Percentiles rank a stretch among this genome's conserved stretches.
phyloP scores from a whole-genome alignment of 2,797 vertebrate genomes.

The Antrozous pallidus region DNA sequence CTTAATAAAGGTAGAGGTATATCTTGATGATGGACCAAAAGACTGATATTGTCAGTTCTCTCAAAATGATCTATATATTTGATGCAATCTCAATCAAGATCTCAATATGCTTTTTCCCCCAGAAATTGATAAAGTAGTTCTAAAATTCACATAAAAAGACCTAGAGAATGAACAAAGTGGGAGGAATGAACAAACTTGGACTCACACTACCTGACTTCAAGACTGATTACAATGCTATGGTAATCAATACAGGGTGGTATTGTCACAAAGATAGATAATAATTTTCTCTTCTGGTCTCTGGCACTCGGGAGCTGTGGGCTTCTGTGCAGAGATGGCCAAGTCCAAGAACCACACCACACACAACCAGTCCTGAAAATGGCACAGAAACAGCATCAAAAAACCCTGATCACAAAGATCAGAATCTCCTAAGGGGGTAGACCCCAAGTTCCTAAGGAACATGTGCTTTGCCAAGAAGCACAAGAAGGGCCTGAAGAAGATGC shows the following conservation, averaged over 20 bases:
- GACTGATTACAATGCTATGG: not conserved
- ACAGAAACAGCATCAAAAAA: no score
- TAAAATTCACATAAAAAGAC: not conserved
- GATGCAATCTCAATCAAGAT: not conserved
- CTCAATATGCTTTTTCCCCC: not conserved
- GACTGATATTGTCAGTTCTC: not conserved
- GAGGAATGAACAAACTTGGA: not conserved
- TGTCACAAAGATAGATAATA: not conserved
- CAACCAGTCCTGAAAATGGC: no score
- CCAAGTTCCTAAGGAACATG: no score
- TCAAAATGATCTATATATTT: not conserved
- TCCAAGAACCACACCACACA: no score
- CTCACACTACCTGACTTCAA: not conserved
- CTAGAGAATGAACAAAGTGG: not conserved
- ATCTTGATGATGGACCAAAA: not conserved
- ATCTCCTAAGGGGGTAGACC: no score
- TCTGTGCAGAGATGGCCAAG: no score
- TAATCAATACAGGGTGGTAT: not conserved
- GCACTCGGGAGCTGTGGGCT: fast-evolving
- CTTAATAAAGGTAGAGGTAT: not conserved
- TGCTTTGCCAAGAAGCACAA: no score
- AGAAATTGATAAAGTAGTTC: not conserved
- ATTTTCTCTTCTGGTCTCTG: no score
- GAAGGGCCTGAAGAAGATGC: no score
- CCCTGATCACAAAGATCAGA: no score